Evolutionary conservation across 2,113 vertebrate species (phyloP).

Genomic region (Macquaria australasica): DNA sequence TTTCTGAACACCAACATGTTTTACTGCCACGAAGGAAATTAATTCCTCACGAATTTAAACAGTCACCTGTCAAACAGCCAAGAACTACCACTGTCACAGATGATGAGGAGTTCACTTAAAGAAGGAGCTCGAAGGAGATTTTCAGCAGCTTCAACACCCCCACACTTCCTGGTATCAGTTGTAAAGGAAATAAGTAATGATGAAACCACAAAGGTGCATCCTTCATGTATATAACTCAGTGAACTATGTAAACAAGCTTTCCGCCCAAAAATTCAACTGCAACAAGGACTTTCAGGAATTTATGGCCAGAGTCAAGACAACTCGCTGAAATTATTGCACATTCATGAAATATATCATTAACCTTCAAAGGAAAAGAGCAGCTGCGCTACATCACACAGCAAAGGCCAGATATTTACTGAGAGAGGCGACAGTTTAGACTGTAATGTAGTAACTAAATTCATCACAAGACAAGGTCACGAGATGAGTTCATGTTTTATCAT

Average conservation of each 20-base stretch:
- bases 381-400: not conserved
- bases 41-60: no score
- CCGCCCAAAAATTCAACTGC: no score
- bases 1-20: no score
- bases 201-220: not conserved
- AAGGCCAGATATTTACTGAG: not conserved
- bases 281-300: not conserved
- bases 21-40: no score
- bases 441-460: not conserved
- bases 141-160: no score
- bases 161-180: not conserved
- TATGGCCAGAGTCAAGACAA: not conserved
- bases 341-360: not conserved
- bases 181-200: not conserved
- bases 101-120: no score
- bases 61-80: no score
- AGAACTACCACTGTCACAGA: no score
- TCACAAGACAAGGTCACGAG: not conserved
- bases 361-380: constrained; percentile 11
- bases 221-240: not conserved
- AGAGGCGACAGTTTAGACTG: not conserved
- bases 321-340: not conserved
- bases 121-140: no score
- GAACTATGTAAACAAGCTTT: not conserved
- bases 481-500: not conserved